phyloP scores from a whole-genome alignment of 2,888 invertebrate genomes.

The Cryptosula pallasiana region DNA sequence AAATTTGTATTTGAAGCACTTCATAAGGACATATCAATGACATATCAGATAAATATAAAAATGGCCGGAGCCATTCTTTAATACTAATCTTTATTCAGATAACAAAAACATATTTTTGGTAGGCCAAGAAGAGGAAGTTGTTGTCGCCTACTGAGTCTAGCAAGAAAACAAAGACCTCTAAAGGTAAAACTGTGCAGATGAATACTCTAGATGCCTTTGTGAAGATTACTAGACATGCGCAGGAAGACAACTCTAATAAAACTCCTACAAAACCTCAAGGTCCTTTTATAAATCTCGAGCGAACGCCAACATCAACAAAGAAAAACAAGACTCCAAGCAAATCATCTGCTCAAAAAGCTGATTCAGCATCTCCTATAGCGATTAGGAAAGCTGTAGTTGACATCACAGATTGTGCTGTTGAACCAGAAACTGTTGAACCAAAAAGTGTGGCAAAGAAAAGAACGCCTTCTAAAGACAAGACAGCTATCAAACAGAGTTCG shows the following conservation, averaged over 20 bases:
- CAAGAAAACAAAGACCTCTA: neutral
- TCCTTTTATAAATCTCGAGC: neutral
- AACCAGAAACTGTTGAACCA: neutral
- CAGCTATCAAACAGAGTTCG: neutral
- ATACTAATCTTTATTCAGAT: too few relatives aligned
- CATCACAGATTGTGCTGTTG: neutral
- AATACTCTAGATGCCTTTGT: conserved; percentile 18
- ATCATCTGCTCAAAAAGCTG: neutral
- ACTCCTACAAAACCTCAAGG: neutral
- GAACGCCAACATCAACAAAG: neutral
- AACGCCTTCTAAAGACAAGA: neutral
- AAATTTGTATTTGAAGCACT: too few relatives aligned
- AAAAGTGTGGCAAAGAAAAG: neutral
- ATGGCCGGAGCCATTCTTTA: too few relatives aligned
- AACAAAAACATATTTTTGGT: too few relatives aligned
- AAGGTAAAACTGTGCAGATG: neutral
- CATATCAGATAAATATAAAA: too few relatives aligned
- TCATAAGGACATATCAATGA: too few relatives aligned
- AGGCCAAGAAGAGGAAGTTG: neutral
- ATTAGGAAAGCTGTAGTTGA: neutral
- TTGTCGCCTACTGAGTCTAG: neutral
- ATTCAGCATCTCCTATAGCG: neutral
- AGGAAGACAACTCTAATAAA: neutral
- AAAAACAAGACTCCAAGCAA: neutral
- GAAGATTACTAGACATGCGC: neutral